Evolutionary conservation across 2,113 vertebrate genomes (phyloP).

Genomic region (Suncus etruscus): DNA sequence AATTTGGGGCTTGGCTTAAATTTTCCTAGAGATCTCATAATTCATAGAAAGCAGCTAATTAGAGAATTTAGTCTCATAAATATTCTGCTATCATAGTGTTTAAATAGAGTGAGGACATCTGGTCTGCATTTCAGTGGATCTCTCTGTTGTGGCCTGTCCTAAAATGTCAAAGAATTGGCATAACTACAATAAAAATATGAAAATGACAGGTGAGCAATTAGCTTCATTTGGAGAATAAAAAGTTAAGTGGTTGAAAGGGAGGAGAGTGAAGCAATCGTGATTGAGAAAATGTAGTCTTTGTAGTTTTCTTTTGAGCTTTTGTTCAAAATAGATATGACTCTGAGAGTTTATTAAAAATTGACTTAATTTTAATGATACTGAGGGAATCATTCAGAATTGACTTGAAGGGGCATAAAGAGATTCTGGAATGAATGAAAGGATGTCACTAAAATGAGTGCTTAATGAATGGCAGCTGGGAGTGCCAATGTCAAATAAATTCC

Average conservation of each 20-base stretch:
- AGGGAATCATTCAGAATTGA: background rate
- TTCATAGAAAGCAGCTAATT: slow-evolving; percentile 81
- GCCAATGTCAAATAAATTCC: slow-evolving; percentile 45
- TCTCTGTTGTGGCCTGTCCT: slow-evolving; percentile 19
- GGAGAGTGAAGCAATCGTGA: background rate
- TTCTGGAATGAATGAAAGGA: slow-evolving; percentile 58
- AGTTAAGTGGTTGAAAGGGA: slow-evolving; percentile 48
- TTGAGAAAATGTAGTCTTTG: slow-evolving; percentile 57
- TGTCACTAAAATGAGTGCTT: slow-evolving; percentile 28
- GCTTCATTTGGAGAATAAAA: slow-evolving; percentile 46
- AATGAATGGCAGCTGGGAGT: slow-evolving; percentile 28
- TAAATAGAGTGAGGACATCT: slow-evolving; percentile 56
- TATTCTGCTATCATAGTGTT: slow-evolving; percentile 85
- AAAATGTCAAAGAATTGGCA: slow-evolving; percentile 47
- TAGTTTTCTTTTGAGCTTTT: slow-evolving; percentile 64
- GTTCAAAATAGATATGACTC: slow-evolving; percentile 22
- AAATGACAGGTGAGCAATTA: slow-evolving; percentile 34
- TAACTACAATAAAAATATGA: slow-evolving; percentile 51
- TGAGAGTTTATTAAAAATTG: slow-evolving; percentile 53
- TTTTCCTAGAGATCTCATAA: slow-evolving; percentile 85
- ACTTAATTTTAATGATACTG: slow-evolving; percentile 61
- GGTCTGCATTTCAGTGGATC: slow-evolving; percentile 67
- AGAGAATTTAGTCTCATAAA: slow-evolving; percentile 80
- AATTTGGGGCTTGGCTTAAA: slow-evolving; percentile 87
- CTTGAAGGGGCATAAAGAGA: slow-evolving; percentile 8